These are phyloP conservation scores for Aphelenchoides besseyi DNA, from an alignment of 1,140 invertebrate genomes.

Conservation along the genomic window DNA sequence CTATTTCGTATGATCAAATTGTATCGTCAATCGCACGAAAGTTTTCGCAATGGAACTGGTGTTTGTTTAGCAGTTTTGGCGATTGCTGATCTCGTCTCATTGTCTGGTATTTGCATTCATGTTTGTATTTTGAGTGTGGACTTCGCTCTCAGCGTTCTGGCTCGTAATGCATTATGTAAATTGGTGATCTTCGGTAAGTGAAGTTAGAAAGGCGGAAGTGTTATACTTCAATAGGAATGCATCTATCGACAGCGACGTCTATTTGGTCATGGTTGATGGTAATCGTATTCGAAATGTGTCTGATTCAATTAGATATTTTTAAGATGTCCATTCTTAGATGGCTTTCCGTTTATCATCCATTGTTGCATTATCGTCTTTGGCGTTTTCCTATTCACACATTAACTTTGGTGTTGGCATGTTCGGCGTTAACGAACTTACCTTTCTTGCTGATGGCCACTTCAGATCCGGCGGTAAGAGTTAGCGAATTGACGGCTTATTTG, in stretches of 20 bases:
- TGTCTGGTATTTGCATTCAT: slow-evolving; percentile 40
- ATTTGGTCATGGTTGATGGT: slow-evolving; percentile 43
- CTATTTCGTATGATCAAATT: slow-evolving; percentile 28
- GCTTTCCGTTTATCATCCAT: slow-evolving; percentile 41
- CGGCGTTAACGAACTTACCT: slow-evolving; percentile 34
- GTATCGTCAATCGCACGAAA: background rate
- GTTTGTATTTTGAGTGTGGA: slow-evolving; percentile 31
- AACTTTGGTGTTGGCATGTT: slow-evolving; percentile 22
- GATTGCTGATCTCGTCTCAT: slow-evolving; percentile 44
- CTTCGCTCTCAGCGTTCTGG: slow-evolving; percentile 5
- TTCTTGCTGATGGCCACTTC: slow-evolving; percentile 35
- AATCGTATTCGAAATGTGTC: background rate
- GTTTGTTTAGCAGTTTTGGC: slow-evolving; percentile 42
- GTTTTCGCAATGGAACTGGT: slow-evolving; percentile 39
- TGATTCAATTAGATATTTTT: background rate
- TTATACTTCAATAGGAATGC: slow-evolving; percentile 28
- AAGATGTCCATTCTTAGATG: slow-evolving; percentile 39
- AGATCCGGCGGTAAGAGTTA: background rate
- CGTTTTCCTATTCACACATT: slow-evolving; percentile 37
- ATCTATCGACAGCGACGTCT: slow-evolving; percentile 35
- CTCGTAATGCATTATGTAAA: slow-evolving; percentile 25
- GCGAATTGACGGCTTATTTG: background rate
- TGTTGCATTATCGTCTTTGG: slow-evolving; percentile 44
- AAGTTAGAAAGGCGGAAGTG: slow-evolving; percentile 17
- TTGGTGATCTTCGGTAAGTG: slow-evolving; percentile 13